phyloP scores from a whole-genome alignment of 2,888 invertebrate species.

The Drosophila mercatorum region DNA sequence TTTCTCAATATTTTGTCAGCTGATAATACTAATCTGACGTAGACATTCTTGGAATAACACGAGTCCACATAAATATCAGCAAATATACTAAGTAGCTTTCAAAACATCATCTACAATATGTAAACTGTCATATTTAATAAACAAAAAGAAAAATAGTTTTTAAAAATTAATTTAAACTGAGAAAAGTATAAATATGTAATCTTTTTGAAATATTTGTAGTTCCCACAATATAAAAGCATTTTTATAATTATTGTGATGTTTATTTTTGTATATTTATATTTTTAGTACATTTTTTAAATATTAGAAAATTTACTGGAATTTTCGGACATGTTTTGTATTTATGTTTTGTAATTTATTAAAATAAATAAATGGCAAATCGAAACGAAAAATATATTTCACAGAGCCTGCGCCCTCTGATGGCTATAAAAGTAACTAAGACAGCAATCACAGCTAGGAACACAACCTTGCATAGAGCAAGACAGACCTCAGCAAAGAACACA shows the following conservation, averaged over 20 bases:
- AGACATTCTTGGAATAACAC: too few species aligned
- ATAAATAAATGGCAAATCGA: not conserved
- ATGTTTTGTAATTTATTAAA: not conserved
- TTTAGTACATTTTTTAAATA: not conserved
- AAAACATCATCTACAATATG: too few species aligned
- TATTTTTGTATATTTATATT: not conserved
- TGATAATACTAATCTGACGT: too few species aligned
- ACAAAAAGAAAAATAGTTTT: too few species aligned
- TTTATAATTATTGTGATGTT: not conserved
- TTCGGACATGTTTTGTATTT: too few species aligned
- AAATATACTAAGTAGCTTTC: too few species aligned
- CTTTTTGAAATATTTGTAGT: not conserved
- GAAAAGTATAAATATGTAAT: too few species aligned
- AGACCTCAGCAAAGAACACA: conserved; percentile 20
- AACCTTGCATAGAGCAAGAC: conserved; percentile 17
- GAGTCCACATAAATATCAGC: too few species aligned
- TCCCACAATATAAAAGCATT: not conserved
- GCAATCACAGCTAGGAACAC: conserved; percentile 15
- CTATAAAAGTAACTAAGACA: not conserved
- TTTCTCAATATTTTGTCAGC: too few species aligned
- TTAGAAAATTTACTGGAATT: not conserved
- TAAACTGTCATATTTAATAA: too few species aligned
- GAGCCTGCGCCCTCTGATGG: conserved; percentile 6
- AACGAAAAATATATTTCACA: not conserved
- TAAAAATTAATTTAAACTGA: too few species aligned